Evolutionary conservation across 2,113 vertebrate species (phyloP).

Genomic region (Hypocryptadius cinnamomeus): DNA sequence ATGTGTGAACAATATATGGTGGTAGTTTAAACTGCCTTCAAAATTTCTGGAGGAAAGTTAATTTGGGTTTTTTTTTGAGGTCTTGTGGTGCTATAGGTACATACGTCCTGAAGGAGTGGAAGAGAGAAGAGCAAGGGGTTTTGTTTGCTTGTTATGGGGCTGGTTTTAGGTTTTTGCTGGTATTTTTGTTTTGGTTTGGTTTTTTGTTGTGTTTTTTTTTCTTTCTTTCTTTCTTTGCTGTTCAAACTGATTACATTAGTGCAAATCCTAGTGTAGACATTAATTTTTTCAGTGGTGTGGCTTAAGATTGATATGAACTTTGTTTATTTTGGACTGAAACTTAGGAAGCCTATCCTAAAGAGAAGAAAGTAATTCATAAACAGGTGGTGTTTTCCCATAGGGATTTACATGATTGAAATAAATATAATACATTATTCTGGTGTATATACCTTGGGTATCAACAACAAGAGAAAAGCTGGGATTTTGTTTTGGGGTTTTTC

Average conservation of each 20-base stretch:
- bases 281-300: background rate
- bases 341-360: background rate
- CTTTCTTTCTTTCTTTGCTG: background rate
- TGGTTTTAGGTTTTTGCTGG: background rate
- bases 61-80: background rate
- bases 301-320: background rate
- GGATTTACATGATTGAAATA: background rate
- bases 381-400: background rate
- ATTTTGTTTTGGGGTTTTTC: background rate
- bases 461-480: background rate
- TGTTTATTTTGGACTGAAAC: background rate
- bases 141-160: background rate
- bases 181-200: background rate
- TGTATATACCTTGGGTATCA: background rate
- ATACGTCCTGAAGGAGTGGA: background rate
- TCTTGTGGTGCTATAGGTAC: background rate
- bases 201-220: background rate
- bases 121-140: background rate
- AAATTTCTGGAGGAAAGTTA: background rate
- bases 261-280: background rate
- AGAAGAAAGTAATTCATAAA: background rate
- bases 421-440: background rate
- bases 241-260: background rate
- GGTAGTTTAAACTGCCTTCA: background rate
- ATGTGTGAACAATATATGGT: background rate